These are phyloP conservation scores for Agrotis exclamationis DNA, from an alignment of 2,888 invertebrate genomes.

Conservation along the genomic window DNA sequence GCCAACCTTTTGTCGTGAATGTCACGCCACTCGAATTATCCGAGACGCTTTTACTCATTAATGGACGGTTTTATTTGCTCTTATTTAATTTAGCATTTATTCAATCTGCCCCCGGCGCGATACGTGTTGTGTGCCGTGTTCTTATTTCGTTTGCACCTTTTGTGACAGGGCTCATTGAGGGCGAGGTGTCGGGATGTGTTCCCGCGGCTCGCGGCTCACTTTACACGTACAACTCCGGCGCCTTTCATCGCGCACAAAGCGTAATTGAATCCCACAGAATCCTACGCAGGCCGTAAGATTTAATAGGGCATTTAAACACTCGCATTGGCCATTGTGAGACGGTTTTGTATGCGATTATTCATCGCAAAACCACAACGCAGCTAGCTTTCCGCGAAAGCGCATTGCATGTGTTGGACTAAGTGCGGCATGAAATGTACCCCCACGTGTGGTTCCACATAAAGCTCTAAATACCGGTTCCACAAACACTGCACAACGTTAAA, in stretches of 20 bases:
- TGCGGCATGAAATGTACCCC: conserved; percentile 76
- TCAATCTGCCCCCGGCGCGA: conserved; percentile 88
- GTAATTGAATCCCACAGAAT: conserved; percentile 91
- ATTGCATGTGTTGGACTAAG: conserved; percentile 82
- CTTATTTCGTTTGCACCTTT: conserved; percentile 89
- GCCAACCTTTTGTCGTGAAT: conserved; percentile 80
- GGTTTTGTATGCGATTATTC: conserved; percentile 90
- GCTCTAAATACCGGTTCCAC: conserved; percentile 70
- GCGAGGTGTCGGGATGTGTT: conserved; percentile 91
- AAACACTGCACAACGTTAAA: conserved; percentile 67
- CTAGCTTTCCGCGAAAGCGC: conserved; percentile 85
- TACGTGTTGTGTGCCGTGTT: conserved; percentile 83
- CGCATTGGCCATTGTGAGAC: conserved; percentile 90
- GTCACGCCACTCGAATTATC: conserved; percentile 85
- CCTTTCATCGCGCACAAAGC: conserved; percentile 90
- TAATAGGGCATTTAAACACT: conserved; percentile 91
- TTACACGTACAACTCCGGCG: conserved; percentile 88
- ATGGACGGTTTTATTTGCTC: conserved; percentile 89
- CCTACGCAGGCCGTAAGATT: conserved; percentile 90
- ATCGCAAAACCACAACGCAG: conserved; percentile 84
- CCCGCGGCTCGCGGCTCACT: conserved; percentile 85
- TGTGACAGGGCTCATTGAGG: conserved; percentile 90
- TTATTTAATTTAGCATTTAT: conserved; percentile 91
- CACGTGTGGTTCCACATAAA: conserved; percentile 78
- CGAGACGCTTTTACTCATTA: conserved; percentile 87